Evolutionary conservation across 2,113 vertebrate genomes (phyloP), one percentile per base, ranked within the genome.

Genomic region (Myodes glareolus): DNA sequence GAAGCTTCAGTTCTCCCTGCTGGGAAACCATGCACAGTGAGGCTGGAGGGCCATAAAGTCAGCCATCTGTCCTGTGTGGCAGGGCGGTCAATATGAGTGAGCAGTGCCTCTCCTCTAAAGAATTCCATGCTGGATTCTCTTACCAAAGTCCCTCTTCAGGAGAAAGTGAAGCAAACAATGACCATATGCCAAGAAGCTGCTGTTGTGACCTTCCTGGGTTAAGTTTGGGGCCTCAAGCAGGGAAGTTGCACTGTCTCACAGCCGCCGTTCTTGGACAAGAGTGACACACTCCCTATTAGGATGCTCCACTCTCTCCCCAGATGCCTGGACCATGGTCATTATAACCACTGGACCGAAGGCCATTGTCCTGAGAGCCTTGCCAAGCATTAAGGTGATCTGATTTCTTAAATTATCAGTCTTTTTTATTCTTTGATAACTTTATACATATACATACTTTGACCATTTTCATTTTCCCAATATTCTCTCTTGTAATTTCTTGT

Each of bases 221-320:
- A 27, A 31, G 45, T 78, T 88, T 88, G 90, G 82, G 7, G 13
- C 29, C 68, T 39, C 75, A 80, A 78, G 45, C 39, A 82, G 65
- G 16, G 10, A 95, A 94, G 86, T 77, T n/a, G 14, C 21, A 91
- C 58, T 88, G 1, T 65, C 42, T 97, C 73, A 21, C 9, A 70
- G 29, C 23, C 42, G 52, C 92, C 27, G 23, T 72, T 81, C 29
- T 84, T 94, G 80, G 96, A 97, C 75, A 89, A 21, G 52, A 82
- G 86, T 31, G 81, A 31, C 27, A 75, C 25, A 68, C 8, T 96
- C 42, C 73, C 25, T 55, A 0, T 85, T 81, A 72, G 75, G 23
- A 88, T 31, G 65, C 6, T 29, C 84, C 33, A 36, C 4, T 63
- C 5, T 87, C 52, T 11, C 61, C 73, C 27, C 36, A 96, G 36